These are phyloP conservation scores for Salminus brasiliensis DNA, from an alignment of 2,113 vertebrate species.

Conservation along the genomic window DNA sequence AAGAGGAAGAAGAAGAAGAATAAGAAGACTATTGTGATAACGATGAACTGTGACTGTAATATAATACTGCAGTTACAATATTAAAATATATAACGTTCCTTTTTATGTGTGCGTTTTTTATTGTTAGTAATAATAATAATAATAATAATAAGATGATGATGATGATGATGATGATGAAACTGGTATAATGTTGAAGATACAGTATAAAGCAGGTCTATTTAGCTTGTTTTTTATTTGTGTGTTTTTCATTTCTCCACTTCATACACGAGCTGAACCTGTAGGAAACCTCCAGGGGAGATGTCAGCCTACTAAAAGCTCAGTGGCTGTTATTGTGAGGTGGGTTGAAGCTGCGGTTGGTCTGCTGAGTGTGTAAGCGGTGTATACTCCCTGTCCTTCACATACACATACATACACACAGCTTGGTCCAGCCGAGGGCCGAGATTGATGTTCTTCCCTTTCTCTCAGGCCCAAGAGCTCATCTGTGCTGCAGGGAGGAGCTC, in stretches of 20 bases:
- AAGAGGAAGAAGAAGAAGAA: too few species aligned
- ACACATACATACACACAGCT: neutral
- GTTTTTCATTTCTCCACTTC: neutral
- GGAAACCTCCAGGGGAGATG: slow-evolving; percentile 19
- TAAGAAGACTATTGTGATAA: too few species aligned
- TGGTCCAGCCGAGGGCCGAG: neutral
- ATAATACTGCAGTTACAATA: too few species aligned
- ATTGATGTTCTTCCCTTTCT: too few species aligned
- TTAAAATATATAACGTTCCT: too few species aligned
- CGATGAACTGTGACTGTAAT: too few species aligned
- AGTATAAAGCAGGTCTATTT: too few species aligned
- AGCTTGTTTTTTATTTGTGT: neutral
- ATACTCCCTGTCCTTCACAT: neutral
- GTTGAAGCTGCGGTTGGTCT: slow-evolving; percentile 50
- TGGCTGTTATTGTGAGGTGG: slow-evolving; percentile 10
- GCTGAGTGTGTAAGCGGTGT: slow-evolving; percentile 60
- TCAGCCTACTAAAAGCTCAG: slow-evolving; percentile 33
- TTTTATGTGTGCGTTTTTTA: too few species aligned
- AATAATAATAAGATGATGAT: too few species aligned
- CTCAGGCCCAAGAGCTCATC: neutral
- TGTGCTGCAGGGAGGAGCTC: neutral
- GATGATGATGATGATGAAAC: too few species aligned
- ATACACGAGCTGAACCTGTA: neutral
- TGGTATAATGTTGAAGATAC: too few species aligned
- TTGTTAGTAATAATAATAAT: too few species aligned